Percentiles rank a stretch among this genome's conserved stretches.
Conservation (phyloP, 2,797 vertebrate species). For the Manis pentadactyla region DNA sequence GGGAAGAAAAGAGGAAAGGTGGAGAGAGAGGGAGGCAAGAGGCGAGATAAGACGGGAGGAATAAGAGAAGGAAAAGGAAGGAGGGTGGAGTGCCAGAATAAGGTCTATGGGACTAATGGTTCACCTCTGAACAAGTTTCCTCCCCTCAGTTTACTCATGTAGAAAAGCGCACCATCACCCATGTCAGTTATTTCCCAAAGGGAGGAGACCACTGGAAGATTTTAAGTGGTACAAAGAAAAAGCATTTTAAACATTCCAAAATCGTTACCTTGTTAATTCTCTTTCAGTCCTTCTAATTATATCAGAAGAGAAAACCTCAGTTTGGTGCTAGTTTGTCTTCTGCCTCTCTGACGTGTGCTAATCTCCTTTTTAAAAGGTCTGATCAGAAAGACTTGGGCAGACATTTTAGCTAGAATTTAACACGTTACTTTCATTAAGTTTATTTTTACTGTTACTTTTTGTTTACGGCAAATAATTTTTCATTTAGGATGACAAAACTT, state of each 20-base stretch:
- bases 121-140: neutral
- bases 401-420: conserved; percentile 31
- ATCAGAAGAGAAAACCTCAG: conserved; percentile 31
- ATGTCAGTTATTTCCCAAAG: neutral
- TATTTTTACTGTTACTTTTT: conserved; percentile 28
- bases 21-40: neutral
- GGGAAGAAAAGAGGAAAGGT: neutral
- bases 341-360: neutral
- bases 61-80: neutral
- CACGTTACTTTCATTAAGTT: conserved; percentile 26
- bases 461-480: conserved; percentile 51
- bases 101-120: neutral
- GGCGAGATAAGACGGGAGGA: neutral
- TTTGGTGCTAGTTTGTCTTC: neutral
- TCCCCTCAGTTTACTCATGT: neutral
- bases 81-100: neutral
- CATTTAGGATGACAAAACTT: conserved; percentile 15
- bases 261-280: conserved; percentile 9
- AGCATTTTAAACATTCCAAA: conserved; percentile 53
- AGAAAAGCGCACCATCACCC: neutral
- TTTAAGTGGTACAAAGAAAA: neutral
- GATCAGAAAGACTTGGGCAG: neutral
- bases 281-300: conserved; percentile 26
- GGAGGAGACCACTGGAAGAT: neutral
- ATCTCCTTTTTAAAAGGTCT: neutral